Evolutionary conservation across 2,113 vertebrate genomes (phyloP), one percentile per base, ranked within the genome.

Genomic region (Oryzias woworae): DNA sequence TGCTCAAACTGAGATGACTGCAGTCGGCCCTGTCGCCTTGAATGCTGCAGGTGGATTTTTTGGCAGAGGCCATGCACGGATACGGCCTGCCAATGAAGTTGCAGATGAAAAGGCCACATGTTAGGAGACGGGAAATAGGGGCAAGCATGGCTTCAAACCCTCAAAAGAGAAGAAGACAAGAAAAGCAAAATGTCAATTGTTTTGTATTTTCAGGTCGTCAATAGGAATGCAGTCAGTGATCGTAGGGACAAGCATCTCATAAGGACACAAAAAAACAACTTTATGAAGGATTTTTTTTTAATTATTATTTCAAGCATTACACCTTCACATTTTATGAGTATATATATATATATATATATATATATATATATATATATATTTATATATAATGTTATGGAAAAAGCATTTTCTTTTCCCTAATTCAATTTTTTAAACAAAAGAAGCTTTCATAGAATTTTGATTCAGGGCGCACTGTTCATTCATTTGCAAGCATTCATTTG

Each of bases 1-100:
- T 74, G 1, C 53, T 89, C 65, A 99, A 88, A 41, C 91, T 93
- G 63, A 94, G 86, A 65, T 95, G 97, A 69, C 94, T 95, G 78
- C 97, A 99, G 86, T 98, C 95, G 1, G 95, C 97, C 42, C 51
- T 76, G 63, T 79, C 77, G 0, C 80, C 56, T 43, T 43, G 73
- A 45, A 97, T 84, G 0, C 1, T 44, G 75, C 97, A 99, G 14
- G 75, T 80, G 5, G 75, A 77, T 73, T 74, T 88, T 77, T 71
- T 87, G 16, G 47, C 55, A 8, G 22, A 49, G 1, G 61, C 6
- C 13, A 14, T 5, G 13, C 52, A 60, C 3, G 8, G 2, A 10
- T 5, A 10, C 0, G 6, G 31, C 17, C 54, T 62, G 42, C 20
- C 31, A 47, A 45, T 23, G 0, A 72, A 2, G 53, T 6, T 62